phyloP scores from a whole-genome alignment of 2,797 vertebrate genomes.

The Pseudochaenichthys georgianus region DNA sequence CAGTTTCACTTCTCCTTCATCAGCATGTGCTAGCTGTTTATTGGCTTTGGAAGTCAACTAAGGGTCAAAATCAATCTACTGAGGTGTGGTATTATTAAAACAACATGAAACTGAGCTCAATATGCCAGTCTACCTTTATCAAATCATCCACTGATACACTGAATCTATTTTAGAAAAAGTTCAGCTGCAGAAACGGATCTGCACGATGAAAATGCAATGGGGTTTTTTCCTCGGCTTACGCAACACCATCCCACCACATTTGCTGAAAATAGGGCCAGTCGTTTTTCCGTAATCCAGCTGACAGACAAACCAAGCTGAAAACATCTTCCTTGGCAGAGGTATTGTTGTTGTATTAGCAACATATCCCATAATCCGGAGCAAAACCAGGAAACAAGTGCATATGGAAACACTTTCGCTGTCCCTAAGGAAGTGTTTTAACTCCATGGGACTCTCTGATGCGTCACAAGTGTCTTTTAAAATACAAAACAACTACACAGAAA shows the following conservation, averaged over 20 bases:
- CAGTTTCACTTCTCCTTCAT: conserved; percentile 82
- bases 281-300: too few relatives aligned
- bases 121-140: conserved; percentile 31
- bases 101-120: conserved; percentile 64
- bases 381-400: not conserved
- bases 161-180: not conserved
- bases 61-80: conserved; percentile 73
- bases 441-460: not conserved
- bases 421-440: not conserved
- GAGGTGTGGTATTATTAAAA: conserved; percentile 78
- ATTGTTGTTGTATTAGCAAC: too few relatives aligned
- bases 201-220: too few relatives aligned
- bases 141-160: conserved; percentile 14
- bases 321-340: too few relatives aligned
- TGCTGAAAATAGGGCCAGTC: too few relatives aligned
- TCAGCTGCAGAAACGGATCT: conserved; percentile 6
- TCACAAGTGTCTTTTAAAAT: conserved; percentile 8
- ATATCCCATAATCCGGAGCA: too few relatives aligned
- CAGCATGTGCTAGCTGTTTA: conserved; percentile 81
- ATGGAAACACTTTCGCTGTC: not conserved
- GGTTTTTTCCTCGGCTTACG: too few relatives aligned
- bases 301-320: too few relatives aligned
- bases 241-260: too few relatives aligned
- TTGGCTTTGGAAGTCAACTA: conserved; percentile 79
- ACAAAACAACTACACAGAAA: not conserved